These are phyloP conservation scores for Palythoa grandis DNA, from an alignment of 92 coral and sea anemone genomes.

Conservation along the genomic window DNA sequence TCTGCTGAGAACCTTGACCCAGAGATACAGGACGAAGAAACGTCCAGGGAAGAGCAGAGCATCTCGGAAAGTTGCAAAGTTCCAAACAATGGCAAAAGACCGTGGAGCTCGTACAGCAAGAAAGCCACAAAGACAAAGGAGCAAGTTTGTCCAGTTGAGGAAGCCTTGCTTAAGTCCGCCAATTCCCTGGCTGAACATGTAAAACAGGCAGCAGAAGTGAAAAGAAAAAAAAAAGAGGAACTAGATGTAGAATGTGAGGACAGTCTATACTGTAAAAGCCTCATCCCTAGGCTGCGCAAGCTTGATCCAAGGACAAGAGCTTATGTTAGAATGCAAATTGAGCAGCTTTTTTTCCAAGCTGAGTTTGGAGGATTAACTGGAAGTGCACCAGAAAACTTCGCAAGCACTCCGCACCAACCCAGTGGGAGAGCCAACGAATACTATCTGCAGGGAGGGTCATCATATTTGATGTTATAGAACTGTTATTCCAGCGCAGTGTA, in stretches of 20 bases:
- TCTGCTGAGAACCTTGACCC: neutral
- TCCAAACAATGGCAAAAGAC: constrained; percentile 6
- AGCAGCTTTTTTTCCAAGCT: constrained; percentile 43
- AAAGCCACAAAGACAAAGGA: constrained; percentile 11
- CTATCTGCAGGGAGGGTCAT: constrained; percentile 5
- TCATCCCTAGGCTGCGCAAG: constrained; percentile 43
- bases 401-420: neutral
- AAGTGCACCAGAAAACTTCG: neutral
- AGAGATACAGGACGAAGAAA: neutral
- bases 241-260: constrained; percentile 10
- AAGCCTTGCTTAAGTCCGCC: neutral
- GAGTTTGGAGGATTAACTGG: constrained; percentile 21
- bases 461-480: neutral
- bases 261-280: constrained; percentile 24
- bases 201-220: constrained; percentile 1
- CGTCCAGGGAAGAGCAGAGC: neutral
- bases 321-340: constrained; percentile 25
- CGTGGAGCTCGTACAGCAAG: constrained; percentile 6
- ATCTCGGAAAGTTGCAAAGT: constrained; percentile 2
- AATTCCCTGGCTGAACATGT: constrained; percentile 12
- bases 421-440: neutral
- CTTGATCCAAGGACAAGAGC: neutral
- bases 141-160: neutral
- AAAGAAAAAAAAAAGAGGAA: constrained; percentile 1
- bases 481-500: neutral